Evolutionary conservation across 2,797 vertebrate genomes (phyloP).

Genomic region (Myotis daubentonii): DNA sequence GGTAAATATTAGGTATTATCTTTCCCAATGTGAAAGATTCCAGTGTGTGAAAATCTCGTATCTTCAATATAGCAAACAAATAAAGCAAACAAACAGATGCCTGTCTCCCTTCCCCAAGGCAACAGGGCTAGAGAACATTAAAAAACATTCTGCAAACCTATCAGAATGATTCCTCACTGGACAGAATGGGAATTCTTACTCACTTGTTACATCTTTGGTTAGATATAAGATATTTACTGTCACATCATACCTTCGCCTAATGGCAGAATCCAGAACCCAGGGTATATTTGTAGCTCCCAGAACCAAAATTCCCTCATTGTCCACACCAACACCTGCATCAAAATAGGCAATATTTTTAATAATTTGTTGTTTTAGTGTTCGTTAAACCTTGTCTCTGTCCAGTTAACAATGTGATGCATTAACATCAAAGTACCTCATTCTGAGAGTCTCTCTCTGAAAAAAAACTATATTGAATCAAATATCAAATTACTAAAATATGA

Average conservation of each 20-base stretch:
- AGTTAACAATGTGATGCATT: neutral
- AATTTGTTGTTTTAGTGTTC: conserved; percentile 30
- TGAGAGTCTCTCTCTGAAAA: conserved; percentile 16
- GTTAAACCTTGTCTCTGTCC: neutral
- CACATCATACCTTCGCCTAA: conserved; percentile 93
- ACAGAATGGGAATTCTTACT: neutral
- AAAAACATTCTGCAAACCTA: neutral
- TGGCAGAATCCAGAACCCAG: conserved; percentile 99
- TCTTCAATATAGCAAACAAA: neutral
- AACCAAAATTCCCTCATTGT: conserved; percentile 98
- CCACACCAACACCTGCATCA: conserved; percentile 93
- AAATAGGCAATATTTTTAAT: conserved; percentile 62
- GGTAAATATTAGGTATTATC: neutral
- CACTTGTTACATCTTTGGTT: neutral
- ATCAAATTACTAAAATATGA: neutral
- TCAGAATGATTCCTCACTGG: neutral
- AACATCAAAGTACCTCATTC: neutral
- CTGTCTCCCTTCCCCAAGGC: neutral
- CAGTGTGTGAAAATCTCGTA: neutral
- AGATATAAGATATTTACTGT: neutral
- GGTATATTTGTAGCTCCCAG: conserved; percentile 99
- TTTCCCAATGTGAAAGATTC: neutral
- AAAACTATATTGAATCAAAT: conserved; percentile 8
- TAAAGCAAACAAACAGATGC: neutral
- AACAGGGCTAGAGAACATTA: neutral